phyloP scores from a whole-genome alignment of 2,113 vertebrate genomes.

The Buteo buteo region DNA sequence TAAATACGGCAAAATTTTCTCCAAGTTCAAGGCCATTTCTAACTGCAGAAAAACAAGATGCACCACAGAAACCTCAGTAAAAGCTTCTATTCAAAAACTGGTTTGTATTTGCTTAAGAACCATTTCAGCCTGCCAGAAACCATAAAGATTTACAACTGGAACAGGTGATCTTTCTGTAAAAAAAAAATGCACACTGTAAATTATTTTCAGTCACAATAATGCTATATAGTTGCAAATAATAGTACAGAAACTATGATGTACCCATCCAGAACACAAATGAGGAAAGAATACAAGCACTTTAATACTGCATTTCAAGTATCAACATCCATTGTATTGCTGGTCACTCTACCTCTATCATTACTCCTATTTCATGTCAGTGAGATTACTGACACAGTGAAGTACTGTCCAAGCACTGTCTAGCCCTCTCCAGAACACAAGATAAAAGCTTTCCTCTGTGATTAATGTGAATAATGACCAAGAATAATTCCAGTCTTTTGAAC shows the following conservation, averaged over 20 bases:
- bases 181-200: not conserved
- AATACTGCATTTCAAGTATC: not conserved
- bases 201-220: not conserved
- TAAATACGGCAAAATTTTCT: not conserved
- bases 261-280: not conserved
- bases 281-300: not conserved
- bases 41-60: not conserved
- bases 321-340: not conserved
- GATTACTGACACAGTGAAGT: not conserved
- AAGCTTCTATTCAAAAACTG: not conserved
- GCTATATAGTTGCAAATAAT: not conserved
- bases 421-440: not conserved
- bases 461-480: not conserved
- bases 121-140: not conserved
- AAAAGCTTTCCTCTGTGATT: not conserved
- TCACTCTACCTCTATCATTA: not conserved
- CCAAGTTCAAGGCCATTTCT: not conserved
- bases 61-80: not conserved
- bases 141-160: not conserved
- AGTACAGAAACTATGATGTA: not conserved
- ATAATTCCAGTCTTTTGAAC: not conserved
- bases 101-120: not conserved
- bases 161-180: not conserved
- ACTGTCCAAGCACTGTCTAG: not conserved
- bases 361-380: not conserved